Conservation (phyloP, 1,140 invertebrate species). For the Temnothorax curvispinosus region DNA sequence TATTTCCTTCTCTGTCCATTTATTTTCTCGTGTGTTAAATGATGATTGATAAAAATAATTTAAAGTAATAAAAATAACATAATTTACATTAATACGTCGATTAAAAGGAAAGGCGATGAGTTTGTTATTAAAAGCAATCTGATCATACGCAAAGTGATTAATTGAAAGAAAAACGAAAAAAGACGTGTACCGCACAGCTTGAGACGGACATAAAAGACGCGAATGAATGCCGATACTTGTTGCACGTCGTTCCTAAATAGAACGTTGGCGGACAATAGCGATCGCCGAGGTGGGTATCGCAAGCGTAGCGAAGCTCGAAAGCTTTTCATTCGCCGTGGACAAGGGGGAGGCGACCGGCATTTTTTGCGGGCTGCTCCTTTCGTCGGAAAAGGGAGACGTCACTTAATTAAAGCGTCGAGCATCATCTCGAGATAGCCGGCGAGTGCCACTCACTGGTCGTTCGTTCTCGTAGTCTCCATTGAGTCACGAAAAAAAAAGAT, state of each 20-base stretch:
- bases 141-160: neutral
- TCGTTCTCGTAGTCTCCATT: conserved; percentile 63
- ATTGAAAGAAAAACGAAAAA: conserved; percentile 3
- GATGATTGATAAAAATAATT: conserved; percentile 6
- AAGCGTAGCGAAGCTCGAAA: conserved; percentile 56
- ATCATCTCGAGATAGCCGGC: conserved; percentile 67
- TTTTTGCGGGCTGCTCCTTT: conserved; percentile 40
- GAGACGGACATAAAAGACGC: conserved; percentile 42
- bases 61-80: neutral
- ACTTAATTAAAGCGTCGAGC: conserved; percentile 73
- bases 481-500: conserved; percentile 64
- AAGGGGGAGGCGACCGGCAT: neutral
- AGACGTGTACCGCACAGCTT: neutral
- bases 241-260: conserved; percentile 53
- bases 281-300: conserved; percentile 38
- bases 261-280: conserved; percentile 42
- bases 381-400: conserved; percentile 58
- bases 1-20: neutral
- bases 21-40: neutral
- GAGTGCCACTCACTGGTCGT: conserved; percentile 67
- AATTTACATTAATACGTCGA: conserved; percentile 12
- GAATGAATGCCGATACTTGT: conserved; percentile 51
- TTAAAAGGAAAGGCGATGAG: neutral
- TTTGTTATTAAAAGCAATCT: conserved; percentile 2
- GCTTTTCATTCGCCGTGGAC: conserved; percentile 54